These are phyloP conservation scores for Eristalis pertinax DNA, from an alignment of 2,888 invertebrate species.

Conservation along the genomic window DNA sequence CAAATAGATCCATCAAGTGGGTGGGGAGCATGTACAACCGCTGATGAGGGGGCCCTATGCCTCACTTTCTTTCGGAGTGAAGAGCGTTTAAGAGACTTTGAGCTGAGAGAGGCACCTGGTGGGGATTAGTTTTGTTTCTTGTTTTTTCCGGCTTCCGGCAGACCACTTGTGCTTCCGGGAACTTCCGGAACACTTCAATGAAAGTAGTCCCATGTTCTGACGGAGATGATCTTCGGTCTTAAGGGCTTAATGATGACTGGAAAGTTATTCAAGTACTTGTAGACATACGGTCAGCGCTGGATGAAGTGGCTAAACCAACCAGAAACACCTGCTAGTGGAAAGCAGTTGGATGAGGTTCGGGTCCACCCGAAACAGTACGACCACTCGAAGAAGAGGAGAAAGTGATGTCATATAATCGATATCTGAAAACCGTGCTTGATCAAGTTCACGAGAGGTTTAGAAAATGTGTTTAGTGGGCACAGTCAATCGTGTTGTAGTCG, in stretches of 20 bases:
- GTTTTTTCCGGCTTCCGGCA: background rate
- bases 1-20: slow-evolving; percentile 66
- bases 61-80: background rate
- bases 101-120: background rate
- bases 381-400: too few relatives aligned
- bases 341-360: too few relatives aligned
- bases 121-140: background rate
- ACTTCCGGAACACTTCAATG: background rate
- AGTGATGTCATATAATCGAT: too few relatives aligned
- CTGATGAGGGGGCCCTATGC: background rate
- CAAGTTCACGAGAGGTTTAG: too few relatives aligned
- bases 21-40: slow-evolving; percentile 23
- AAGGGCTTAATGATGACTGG: background rate
- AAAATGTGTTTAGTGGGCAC: too few relatives aligned
- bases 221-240: background rate
- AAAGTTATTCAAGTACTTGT: too few relatives aligned
- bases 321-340: too few relatives aligned
- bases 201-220: background rate
- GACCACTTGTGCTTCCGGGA: background rate
- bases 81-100: background rate
- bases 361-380: too few relatives aligned
- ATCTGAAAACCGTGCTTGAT: too few relatives aligned
- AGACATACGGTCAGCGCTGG: too few relatives aligned
- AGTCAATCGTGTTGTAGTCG: too few relatives aligned
- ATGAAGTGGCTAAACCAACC: too few relatives aligned